phyloP scores from a whole-genome alignment of 2,797 vertebrate species.

The Protonibea diacanthus region DNA sequence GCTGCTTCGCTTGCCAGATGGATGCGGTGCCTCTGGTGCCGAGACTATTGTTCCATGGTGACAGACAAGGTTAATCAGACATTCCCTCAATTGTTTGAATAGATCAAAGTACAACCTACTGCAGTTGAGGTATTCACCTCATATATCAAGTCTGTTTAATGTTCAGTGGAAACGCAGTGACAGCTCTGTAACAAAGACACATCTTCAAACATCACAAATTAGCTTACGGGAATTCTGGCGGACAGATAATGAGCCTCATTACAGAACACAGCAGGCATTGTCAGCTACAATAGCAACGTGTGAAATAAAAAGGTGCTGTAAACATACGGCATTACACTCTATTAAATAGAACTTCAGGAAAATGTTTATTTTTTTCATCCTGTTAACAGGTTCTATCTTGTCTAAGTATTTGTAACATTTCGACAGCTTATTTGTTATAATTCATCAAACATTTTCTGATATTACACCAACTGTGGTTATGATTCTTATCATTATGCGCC shows the following conservation, averaged over 20 bases:
- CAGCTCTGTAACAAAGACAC: constrained; percentile 12
- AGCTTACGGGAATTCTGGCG: constrained; percentile 13
- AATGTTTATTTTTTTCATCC: background rate
- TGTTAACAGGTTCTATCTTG: too few relatives aligned
- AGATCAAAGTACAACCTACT: constrained; percentile 29
- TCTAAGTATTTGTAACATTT: too few relatives aligned
- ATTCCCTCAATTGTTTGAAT: constrained; percentile 29
- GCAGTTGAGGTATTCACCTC: background rate
- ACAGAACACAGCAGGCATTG: constrained; percentile 3
- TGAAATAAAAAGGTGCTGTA: background rate
- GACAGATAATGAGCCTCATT: constrained; percentile 34
- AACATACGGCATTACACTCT: background rate
- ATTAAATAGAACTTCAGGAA: background rate
- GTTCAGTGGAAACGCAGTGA: constrained; percentile 9
- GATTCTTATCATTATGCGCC: background rate
- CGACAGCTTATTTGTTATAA: too few relatives aligned
- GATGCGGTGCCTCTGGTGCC: constrained; percentile 14
- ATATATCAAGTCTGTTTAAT: constrained; percentile 19
- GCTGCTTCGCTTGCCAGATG: constrained; percentile 43
- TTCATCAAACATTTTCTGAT: too few relatives aligned
- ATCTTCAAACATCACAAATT: constrained; percentile 21
- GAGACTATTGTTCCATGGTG: constrained; percentile 49
- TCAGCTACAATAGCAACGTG: background rate
- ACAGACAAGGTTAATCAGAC: constrained; percentile 57
- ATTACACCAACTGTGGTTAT: too few relatives aligned